Conservation (phyloP, 2,797 vertebrate species). For the Poeciliopsis paucimaculata region DNA sequence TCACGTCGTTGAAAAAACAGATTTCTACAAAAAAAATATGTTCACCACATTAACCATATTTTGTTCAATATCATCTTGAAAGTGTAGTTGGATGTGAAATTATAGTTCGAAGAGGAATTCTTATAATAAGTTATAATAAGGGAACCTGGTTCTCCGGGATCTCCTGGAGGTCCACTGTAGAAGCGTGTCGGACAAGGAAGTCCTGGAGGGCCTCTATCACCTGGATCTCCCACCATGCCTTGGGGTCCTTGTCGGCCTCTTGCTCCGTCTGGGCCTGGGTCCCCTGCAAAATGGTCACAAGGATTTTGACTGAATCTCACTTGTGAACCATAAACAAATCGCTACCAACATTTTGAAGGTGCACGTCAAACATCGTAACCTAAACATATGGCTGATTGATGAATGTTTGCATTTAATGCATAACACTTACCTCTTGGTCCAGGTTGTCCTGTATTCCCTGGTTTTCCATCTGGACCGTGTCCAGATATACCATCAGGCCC, state of each 20-base stretch:
- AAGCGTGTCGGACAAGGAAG: fast-evolving
- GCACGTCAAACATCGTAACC: background rate
- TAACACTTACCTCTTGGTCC: slow-evolving; percentile 62
- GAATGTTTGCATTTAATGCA: background rate
- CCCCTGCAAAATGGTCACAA: slow-evolving; percentile 49
- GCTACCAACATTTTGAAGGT: background rate
- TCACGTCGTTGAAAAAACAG: background rate
- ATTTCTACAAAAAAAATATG: background rate
- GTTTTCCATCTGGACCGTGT: slow-evolving; percentile 52
- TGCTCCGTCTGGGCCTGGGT: slow-evolving; percentile 52
- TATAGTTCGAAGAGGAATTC: background rate
- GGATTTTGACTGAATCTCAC: background rate
- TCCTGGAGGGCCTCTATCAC: slow-evolving; percentile 41
- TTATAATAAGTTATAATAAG: background rate
- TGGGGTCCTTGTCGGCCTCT: slow-evolving; percentile 51
- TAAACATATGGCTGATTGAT: background rate
- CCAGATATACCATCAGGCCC: slow-evolving; percentile 61
- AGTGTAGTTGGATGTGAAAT: background rate
- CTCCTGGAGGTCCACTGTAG: slow-evolving; percentile 17
- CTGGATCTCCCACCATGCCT: slow-evolving; percentile 53
- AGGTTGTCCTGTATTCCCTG: slow-evolving; percentile 60
- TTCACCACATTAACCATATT: background rate
- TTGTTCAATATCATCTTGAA: background rate
- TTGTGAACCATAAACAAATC: slow-evolving; percentile 5
- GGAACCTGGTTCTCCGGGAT: slow-evolving; percentile 51